Evolutionary conservation across 2,113 vertebrate genomes (phyloP).

Genomic region (Acanthochromis polyacanthus): DNA sequence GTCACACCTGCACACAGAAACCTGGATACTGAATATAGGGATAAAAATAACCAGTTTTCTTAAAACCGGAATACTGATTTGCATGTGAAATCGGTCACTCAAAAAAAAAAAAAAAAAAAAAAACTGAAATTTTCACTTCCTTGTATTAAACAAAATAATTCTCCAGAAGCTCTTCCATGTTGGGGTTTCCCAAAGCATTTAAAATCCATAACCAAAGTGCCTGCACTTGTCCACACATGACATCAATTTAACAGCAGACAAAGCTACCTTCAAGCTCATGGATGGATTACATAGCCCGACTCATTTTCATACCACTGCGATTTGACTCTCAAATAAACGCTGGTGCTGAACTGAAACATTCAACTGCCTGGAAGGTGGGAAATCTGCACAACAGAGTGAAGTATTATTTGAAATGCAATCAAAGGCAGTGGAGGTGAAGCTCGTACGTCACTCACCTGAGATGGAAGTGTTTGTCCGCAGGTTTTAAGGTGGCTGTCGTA

Average conservation of each 20-base stretch:
- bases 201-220: too few species aligned
- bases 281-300: too few species aligned
- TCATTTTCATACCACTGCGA: too few species aligned
- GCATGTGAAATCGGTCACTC: background rate
- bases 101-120: background rate
- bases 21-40: background rate
- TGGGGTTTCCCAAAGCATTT: too few species aligned
- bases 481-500: conserved; percentile 84
- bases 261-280: too few species aligned
- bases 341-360: too few species aligned
- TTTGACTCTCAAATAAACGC: too few species aligned
- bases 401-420: background rate
- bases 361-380: background rate
- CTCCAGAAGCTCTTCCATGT: too few species aligned
- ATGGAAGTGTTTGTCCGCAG: conserved; percentile 67
- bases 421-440: background rate
- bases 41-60: background rate
- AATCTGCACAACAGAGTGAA: background rate
- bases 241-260: too few species aligned
- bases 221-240: too few species aligned
- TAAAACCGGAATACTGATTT: background rate
- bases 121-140: background rate
- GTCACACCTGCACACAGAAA: background rate
- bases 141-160: background rate
- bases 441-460: conserved; percentile 62